Base-by-base conservation (phyloP, 53 echinoderm and acorn worm genomes). In the Echinometra lucunter region DNA sequence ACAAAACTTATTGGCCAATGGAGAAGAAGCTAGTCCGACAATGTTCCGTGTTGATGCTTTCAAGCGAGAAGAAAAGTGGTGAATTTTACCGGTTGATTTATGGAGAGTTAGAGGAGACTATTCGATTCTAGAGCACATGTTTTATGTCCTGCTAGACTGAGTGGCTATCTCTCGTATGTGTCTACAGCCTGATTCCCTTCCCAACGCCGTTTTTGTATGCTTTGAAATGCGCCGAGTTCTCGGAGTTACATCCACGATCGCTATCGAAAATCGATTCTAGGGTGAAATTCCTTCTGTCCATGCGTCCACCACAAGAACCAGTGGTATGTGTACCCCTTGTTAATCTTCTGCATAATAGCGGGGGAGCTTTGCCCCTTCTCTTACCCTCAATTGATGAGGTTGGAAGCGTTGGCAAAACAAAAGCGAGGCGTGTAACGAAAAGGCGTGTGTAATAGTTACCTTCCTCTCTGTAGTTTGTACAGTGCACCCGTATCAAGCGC, bases 341-440 rank as follows among this genome's bases (percentile, higher is more conserved):
- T 91, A 91, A 91, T 91, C 91, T 91, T n/a, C 69, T 67, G 70
- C 45, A 91, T 91, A 91, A 91, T 91, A 69, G 63, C 37, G 91
- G 63, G 69, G 45, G 5, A 67, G 40, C 45, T 66, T 91, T 45
- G 47, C 69, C 70, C 69, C 91, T 69, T 91, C 69, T 69, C 91
- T 91, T n/a, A 37, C 72, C 38, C 44, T 38, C 60, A 91, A 91
- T 89, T 89, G 89, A 89, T 57, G 21, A 45, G 69, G 69, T 40
- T 58, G 45, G 63, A 69, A 91, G 91, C 38, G 45, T 91, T 91
- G 91, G 91, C 57, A 89, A 89, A 89, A 89, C 89, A 89, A 89
- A 58, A 60, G 58, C 57, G 40, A 89, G 89, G 89, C 89, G 60
- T 89, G 89, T 37, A 89, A 37, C 58, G 60, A 60, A 89, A 57